phyloP scores from a whole-genome alignment of 2,797 vertebrate genomes.

The Clarias pachynema region DNA sequence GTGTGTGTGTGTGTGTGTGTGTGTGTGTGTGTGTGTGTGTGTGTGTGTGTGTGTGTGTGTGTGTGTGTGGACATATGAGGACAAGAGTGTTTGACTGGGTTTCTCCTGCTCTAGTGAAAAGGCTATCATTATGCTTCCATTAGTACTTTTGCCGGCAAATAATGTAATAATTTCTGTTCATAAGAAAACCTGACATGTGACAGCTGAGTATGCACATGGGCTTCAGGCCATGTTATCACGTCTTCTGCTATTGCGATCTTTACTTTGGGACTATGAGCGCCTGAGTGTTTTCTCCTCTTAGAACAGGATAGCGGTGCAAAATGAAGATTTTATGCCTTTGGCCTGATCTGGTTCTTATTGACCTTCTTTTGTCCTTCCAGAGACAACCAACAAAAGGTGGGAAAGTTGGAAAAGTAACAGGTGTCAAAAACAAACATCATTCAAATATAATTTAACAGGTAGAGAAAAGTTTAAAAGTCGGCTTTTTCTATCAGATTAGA shows the following conservation, averaged over 20 bases:
- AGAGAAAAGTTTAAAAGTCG: neutral
- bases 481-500: neutral
- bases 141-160: slow-evolving; percentile 24
- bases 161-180: neutral
- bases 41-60: neutral
- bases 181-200: neutral
- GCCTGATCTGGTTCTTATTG: neutral
- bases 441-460: neutral
- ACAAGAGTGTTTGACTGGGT: neutral
- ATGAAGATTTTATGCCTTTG: neutral
- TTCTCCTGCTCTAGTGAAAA: slow-evolving; percentile 11
- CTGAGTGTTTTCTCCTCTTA: neutral
- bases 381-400: neutral
- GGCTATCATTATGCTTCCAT: slow-evolving; percentile 56
- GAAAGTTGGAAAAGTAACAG: neutral
- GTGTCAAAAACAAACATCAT: neutral
- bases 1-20: neutral
- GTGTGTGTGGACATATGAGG: neutral
- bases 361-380: neutral
- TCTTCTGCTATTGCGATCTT: neutral
- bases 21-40: neutral
- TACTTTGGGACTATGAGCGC: neutral
- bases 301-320: neutral
- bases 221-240: slow-evolving; percentile 1
- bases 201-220: neutral